Base-by-base conservation (phyloP, 2,113 vertebrate species). In the Nothocercus nigrocapillus region DNA sequence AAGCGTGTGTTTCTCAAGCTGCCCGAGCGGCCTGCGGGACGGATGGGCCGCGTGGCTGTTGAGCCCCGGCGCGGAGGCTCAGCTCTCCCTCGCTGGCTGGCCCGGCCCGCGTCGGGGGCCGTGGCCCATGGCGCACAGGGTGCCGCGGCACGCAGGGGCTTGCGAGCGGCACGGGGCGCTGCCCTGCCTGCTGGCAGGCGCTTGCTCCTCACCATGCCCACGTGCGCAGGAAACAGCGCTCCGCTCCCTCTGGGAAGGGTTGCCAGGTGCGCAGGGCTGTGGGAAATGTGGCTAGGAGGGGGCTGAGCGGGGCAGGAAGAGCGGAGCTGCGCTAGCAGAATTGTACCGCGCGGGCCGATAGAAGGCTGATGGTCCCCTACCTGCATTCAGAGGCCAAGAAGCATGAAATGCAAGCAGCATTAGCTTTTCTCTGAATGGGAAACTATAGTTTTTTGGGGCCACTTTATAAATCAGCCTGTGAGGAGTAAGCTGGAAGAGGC, bases 1-100 rank as follows among this genome's bases (percentile, higher is more conserved):
- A 78, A 64, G 40, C 53, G 54, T 17, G 20, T 74, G 79, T 77
- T 94, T 90, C 77, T 94, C 93, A 90, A 92, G 83, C 79, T 67
- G 61, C 66, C 73, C 62, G 66, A 87, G 45, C 45, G 40, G 56
- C n/a, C 66, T 53, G 6, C 3, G 76, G 77, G 75, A 85, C 32
- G 40, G 15, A 78, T 78, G 7, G 72, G 56, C 63, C 69, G 25
- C 3, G 2, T 91, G 11, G 16, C 36, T 63, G 28, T 66, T 82
- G 44, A 66, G 70, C 54, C 68, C 12, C 36, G 25, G 12, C 53
- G 40, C 45, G 89, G 68, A 42, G 58, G 34, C 67, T 53, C 20
- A 1, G 19, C 86, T 69, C n/a, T 93, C 13, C 73, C 25, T 34
- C 42, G 5, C 0, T 2, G 34, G 40, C 56, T 32, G 2, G 5